Percentiles rank a stretch among this genome's conserved stretches.
These are phyloP conservation scores for Chaetops frenatus DNA, from an alignment of 2,113 vertebrate genomes.

Conservation along the genomic window DNA sequence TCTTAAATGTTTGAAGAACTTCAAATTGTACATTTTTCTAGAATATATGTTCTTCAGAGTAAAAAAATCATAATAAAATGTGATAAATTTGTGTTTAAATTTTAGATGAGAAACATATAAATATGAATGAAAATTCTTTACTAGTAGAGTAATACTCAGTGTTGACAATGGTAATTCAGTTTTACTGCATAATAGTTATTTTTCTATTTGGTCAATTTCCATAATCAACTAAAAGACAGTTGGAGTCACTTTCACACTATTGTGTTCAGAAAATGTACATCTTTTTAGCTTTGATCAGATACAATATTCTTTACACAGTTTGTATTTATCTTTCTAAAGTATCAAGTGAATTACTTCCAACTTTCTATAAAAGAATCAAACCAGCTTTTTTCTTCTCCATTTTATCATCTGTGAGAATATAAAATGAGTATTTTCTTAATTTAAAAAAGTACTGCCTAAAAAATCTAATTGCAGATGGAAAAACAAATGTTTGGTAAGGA, in stretches of 20 bases:
- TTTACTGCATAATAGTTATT: not conserved
- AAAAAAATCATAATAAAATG: not conserved
- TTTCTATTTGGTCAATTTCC: not conserved
- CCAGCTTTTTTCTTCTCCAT: not conserved
- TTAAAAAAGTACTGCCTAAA: not conserved
- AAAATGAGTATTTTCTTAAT: not conserved
- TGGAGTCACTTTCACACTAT: not conserved
- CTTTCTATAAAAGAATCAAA: not conserved
- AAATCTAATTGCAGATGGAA: not conserved
- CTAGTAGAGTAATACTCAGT: not conserved
- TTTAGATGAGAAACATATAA: not conserved
- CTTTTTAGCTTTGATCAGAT: not conserved
- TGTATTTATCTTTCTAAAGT: not conserved
- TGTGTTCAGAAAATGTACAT: not conserved
- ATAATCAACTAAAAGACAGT: not conserved
- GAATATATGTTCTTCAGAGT: not conserved
- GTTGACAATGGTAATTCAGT: not conserved
- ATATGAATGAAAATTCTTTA: not conserved
- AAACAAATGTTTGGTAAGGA: not conserved
- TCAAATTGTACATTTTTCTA: not conserved
- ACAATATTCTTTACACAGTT: not conserved
- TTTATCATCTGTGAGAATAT: not conserved
- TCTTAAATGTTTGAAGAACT: not conserved
- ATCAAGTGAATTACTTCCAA: not conserved
- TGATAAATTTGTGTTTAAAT: not conserved